phyloP scores from a whole-genome alignment of 1,140 invertebrate genomes.

The Drosophila subobscura region DNA sequence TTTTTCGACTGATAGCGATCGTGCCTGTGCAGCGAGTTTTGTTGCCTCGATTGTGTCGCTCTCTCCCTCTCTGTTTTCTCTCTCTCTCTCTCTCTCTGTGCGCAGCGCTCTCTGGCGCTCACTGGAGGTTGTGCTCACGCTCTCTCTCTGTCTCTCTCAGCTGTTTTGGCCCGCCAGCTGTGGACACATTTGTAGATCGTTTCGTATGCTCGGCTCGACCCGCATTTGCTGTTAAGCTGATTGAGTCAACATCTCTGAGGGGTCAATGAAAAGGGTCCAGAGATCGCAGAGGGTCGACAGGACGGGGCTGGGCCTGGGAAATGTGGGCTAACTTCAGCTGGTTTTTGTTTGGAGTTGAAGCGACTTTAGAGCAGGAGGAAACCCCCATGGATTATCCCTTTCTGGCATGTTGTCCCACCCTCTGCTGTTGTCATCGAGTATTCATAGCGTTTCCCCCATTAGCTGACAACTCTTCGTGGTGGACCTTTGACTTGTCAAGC shows the following conservation, averaged over 20 bases:
- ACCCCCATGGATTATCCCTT: conserved; percentile 9
- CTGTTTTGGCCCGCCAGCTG: conserved; percentile 44
- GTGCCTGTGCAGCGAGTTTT: conserved; percentile 65
- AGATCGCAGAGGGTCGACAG: conserved; percentile 11
- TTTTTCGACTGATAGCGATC: conserved; percentile 74
- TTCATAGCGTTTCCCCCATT: background rate
- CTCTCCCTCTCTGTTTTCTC: conserved; percentile 3
- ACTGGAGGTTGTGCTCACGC: conserved; percentile 4
- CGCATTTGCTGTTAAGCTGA: conserved; percentile 35
- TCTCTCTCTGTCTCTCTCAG: conserved; percentile 24
- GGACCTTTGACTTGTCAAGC: conserved; percentile 21
- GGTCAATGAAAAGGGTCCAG: conserved; percentile 24
- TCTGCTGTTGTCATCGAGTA: conserved; percentile 18
- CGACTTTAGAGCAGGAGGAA: conserved; percentile 16
- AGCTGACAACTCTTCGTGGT: conserved; percentile 17
- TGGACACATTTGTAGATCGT: conserved; percentile 43
- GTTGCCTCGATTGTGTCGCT: conserved; percentile 33
- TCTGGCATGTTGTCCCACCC: background rate
- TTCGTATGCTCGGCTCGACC: conserved; percentile 16
- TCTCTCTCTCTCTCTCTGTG: conserved; percentile 1
- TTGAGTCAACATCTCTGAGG: conserved; percentile 37
- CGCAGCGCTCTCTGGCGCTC: background rate
- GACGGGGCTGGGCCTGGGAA: background rate
- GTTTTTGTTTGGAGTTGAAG: conserved; percentile 40
- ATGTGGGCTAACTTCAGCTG: conserved; percentile 46